phyloP scores from a whole-genome alignment of 2,797 vertebrate species.

The Sebastes minor region DNA sequence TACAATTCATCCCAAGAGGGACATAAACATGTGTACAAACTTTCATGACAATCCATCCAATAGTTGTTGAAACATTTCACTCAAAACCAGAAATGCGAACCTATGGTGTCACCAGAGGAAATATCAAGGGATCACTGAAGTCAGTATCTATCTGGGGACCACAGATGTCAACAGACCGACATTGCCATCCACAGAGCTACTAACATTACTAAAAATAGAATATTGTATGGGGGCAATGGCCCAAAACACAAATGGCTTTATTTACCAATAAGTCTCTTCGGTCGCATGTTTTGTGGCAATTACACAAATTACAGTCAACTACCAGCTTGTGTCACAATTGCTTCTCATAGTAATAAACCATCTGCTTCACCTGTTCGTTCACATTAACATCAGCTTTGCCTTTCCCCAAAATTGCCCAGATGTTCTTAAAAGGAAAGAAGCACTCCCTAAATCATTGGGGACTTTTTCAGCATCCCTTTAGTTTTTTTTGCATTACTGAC shows the following conservation, averaged over 20 bases:
- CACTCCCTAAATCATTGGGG: not conserved
- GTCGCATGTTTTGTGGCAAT: slow-evolving; percentile 5
- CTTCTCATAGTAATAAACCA: slow-evolving; percentile 30
- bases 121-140: not conserved
- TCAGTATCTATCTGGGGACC: not conserved
- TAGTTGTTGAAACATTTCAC: not conserved
- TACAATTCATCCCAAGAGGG: not conserved
- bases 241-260: slow-evolving; percentile 4
- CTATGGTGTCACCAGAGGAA: not conserved
- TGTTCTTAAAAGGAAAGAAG: slow-evolving; percentile 23
- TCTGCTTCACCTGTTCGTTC: slow-evolving; percentile 45
- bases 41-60: not conserved
- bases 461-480: not conserved
- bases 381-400: slow-evolving; percentile 10
- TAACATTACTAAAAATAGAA: not conserved
- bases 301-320: not conserved
- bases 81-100: not conserved
- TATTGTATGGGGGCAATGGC: not conserved
- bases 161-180: not conserved
- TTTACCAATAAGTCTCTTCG: slow-evolving; percentile 4
- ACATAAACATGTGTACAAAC: not conserved
- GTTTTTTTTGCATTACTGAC: not conserved
- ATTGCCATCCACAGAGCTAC: not conserved
- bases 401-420: slow-evolving; percentile 29
- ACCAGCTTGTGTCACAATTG: slow-evolving; percentile 19